Conservation (phyloP, 2,888 invertebrate genomes). For the Dasypolia templi region DNA sequence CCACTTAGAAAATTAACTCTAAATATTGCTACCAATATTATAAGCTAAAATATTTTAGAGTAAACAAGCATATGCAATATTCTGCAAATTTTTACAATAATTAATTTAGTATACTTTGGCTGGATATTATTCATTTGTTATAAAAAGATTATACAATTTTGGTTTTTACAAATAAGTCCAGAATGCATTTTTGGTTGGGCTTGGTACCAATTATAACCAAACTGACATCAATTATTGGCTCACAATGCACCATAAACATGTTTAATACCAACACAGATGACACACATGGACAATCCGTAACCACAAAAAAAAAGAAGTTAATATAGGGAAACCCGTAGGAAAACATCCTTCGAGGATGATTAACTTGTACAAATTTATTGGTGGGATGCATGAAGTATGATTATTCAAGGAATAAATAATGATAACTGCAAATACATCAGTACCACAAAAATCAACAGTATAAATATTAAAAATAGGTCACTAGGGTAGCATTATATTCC, state of each 20-base stretch:
- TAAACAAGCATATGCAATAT: constrained; percentile 16
- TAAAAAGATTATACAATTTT: constrained; percentile 31
- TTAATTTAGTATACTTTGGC: constrained; percentile 48
- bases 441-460: constrained; percentile 7
- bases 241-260: constrained; percentile 37
- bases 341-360: constrained; percentile 25
- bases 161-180: constrained; percentile 5
- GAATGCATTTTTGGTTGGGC: constrained; percentile 24
- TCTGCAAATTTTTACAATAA: constrained; percentile 19
- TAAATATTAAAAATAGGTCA: constrained; percentile 24
- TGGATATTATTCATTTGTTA: constrained; percentile 17
- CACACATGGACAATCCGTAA: constrained; percentile 23
- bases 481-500: constrained; percentile 41
- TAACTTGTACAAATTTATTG: constrained; percentile 34
- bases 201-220: constrained; percentile 7
- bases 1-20: constrained; percentile 36
- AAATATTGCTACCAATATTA: constrained; percentile 53
- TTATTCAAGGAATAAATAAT: constrained; percentile 26
- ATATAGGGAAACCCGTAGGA: constrained; percentile 42
- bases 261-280: constrained; percentile 39
- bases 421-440: constrained; percentile 1
- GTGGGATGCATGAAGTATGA: constrained; percentile 45
- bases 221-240: constrained; percentile 21
- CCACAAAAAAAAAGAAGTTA: constrained; percentile 27
- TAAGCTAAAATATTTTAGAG: constrained; percentile 21